Evolutionary conservation across 2,888 invertebrate genomes (phyloP), one percentile per base, ranked within the genome.

Genomic region (Melieria picta): DNA sequence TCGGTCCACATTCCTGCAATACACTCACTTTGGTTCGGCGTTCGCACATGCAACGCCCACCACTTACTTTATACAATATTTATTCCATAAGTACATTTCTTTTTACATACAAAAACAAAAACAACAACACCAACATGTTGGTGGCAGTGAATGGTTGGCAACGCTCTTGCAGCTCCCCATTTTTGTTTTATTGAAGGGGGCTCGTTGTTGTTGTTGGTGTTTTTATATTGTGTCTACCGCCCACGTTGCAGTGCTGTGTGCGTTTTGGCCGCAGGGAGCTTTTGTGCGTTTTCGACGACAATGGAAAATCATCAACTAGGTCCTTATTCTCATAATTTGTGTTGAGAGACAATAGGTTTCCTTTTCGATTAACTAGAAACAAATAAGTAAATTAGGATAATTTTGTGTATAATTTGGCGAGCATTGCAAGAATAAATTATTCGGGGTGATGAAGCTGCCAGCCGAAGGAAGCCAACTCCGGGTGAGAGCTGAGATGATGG

Each of bases 31-130:
- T 7, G 60, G 52, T 52, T 52, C 43, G 58, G 58, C 7, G 4
- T 16, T 4, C 45, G 42, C 45, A 48, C 58, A 11, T 58, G 48
- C 9, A 45, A 50, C 64, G 64, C 64, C 72, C 72, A 69, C 57
- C 57, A 63, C 58, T 69, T 69, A 42, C 13, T 45, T 13, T 47
- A 45, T 58, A 30, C 68, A 72, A 72, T 50, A 56, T 72, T 81
- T 81, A 81, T 81, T 79, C 77, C 81, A 81, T 81, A 81, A 81
- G 82, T 81, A 81, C 82, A 81, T 81, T 81, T 81, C 82, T 80
- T 80, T 47, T 58, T 55, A 11, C 46, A n/a, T 48, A 48, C 63
- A 56, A 10, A 46, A 63, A 48, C 63, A 56, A 10, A 46, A 63
- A 48, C 62, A 69, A 56, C 69, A 62, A 45, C 47, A 57, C n/a